Evolutionary conservation across 2,797 vertebrate genomes (phyloP).

Genomic region (Bradypodion ventrale): DNA sequence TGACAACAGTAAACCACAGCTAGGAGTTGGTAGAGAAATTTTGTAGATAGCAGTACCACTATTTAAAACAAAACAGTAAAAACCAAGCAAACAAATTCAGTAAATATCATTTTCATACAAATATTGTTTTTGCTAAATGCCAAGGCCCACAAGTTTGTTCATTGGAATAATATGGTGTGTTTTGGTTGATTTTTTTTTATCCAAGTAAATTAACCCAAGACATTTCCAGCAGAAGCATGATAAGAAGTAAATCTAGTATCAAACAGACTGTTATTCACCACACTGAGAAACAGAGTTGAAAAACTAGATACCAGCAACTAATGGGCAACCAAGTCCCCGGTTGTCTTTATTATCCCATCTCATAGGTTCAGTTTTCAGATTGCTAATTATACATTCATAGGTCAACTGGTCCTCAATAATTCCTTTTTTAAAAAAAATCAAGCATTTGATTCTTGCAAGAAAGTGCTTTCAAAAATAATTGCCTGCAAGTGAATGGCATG

Average conservation of each 20-base stretch:
- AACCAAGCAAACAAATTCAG: neutral
- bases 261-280: neutral
- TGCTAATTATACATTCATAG: neutral
- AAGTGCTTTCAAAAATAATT: no score
- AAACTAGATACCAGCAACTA: neutral
- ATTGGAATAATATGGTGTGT: neutral
- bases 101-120: neutral
- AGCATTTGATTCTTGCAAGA: no score
- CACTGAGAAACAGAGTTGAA: neutral
- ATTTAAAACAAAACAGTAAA: neutral
- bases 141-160: neutral
- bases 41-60: conserved; percentile 4
- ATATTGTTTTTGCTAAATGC: neutral
- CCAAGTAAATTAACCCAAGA: neutral
- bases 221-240: no score
- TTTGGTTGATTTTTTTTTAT: neutral
- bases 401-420: neutral
- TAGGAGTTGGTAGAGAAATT: conserved; percentile 39
- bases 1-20: conserved; percentile 48
- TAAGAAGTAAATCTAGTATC: neutral
- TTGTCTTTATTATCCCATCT: neutral
- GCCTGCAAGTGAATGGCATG: no score
- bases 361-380: neutral
- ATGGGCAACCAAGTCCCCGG: neutral
- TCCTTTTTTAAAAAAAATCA: no score